These are phyloP conservation scores for Nemotelus pantherinus DNA, from an alignment of 2,888 invertebrate species.

Conservation along the genomic window DNA sequence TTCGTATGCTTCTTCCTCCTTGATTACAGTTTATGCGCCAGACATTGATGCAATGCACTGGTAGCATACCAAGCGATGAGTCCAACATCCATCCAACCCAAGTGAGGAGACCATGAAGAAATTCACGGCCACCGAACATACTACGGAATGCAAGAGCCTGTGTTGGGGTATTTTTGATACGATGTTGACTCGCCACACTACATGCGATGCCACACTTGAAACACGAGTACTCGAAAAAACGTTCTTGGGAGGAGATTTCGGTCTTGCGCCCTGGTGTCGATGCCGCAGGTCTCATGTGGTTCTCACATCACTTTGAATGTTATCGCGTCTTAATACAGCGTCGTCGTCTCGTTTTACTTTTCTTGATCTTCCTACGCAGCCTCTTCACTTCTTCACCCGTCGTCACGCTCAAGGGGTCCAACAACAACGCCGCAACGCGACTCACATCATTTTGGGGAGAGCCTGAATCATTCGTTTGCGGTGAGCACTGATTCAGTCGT, in stretches of 20 bases:
- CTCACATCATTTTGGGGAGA: neutral
- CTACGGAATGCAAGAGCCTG: no score
- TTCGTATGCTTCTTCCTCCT: no score
- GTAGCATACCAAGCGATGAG: no score
- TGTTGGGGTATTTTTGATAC: no score
- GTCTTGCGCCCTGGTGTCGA: conserved; percentile 9
- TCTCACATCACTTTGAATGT: neutral
- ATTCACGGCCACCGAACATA: no score
- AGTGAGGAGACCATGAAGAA: no score
- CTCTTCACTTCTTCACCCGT: neutral
- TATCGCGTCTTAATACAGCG: neutral
- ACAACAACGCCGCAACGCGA: neutral
- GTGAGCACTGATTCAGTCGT: conserved; percentile 15
- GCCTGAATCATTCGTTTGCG: neutral
- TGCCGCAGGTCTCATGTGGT: neutral
- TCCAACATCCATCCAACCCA: no score
- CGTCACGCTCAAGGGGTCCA: neutral
- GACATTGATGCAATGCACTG: no score
- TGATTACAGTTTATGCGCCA: no score
- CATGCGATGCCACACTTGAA: no score
- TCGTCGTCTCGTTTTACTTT: neutral
- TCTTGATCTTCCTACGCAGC: neutral
- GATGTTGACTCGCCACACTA: no score
- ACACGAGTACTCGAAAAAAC: no score
- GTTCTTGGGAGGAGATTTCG: neutral